Evolutionary conservation across 2,113 vertebrate genomes (phyloP).

Genomic region (Hippocampus comes): DNA sequence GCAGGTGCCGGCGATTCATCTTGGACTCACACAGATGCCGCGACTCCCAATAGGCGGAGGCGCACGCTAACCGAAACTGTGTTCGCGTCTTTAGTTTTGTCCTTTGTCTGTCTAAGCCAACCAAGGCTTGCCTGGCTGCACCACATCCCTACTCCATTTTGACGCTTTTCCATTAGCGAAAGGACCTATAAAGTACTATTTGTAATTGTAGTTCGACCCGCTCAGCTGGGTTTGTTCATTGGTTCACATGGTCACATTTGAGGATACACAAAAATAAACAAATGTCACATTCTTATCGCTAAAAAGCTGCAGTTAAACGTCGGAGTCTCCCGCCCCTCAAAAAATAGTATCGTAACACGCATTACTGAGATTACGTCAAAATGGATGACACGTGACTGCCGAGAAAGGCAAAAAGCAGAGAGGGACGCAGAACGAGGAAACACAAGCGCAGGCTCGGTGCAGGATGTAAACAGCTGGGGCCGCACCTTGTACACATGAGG

Average conservation of each 20-base stretch:
- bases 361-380: background rate
- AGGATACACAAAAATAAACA: no score
- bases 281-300: no score
- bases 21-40: constrained; percentile 63
- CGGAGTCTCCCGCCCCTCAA: no score
- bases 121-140: no score
- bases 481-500: constrained; percentile 53
- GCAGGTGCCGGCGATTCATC: constrained; percentile 76
- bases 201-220: no score
- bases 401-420: constrained; percentile 20
- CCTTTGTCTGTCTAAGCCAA: no score
- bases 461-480: constrained; percentile 58
- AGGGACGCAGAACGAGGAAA: constrained; percentile 34
- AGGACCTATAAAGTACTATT: no score
- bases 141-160: no score
- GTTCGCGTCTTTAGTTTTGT: constrained; percentile 26
- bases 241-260: no score
- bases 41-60: constrained; percentile 68
- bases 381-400: background rate
- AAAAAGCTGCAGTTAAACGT: no score
- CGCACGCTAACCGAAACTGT: constrained; percentile 52
- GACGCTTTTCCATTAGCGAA: no score
- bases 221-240: no score
- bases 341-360: background rate
- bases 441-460: constrained; percentile 28